Evolutionary conservation across 2,113 vertebrate genomes (phyloP).

Genomic region (Phycodurus eques): DNA sequence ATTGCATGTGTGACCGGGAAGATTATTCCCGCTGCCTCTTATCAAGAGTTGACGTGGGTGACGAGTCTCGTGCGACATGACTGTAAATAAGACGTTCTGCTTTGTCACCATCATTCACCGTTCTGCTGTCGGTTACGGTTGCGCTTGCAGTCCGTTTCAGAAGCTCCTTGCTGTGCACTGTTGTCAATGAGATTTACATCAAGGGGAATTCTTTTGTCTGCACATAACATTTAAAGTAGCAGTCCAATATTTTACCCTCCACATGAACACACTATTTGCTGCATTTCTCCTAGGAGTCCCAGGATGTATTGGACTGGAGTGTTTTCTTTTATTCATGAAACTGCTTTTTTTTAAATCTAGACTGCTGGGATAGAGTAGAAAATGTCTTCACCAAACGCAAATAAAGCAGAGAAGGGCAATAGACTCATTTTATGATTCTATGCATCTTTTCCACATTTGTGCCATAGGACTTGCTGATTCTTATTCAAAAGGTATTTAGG

Average conservation of each 20-base stretch:
- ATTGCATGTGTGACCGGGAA: neutral
- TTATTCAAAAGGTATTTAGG: slow-evolving; percentile 38
- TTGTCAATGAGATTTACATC: slow-evolving; percentile 34
- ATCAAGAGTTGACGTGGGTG: neutral
- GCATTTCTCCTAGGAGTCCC: slow-evolving; percentile 6
- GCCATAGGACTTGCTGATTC: slow-evolving; percentile 14
- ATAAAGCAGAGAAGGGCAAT: neutral
- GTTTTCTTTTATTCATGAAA: slow-evolving; percentile 3
- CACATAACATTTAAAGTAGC: slow-evolving; percentile 14
- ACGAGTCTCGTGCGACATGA: neutral
- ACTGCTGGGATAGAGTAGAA: slow-evolving; percentile 9
- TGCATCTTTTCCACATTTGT: neutral
- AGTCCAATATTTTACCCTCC: slow-evolving; percentile 6
- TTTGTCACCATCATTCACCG: neutral
- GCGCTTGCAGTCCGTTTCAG: slow-evolving; percentile 3
- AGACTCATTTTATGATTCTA: neutral
- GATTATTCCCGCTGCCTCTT: neutral
- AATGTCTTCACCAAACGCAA: neutral
- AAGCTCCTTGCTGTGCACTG: slow-evolving; percentile 14
- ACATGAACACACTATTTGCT: neutral
- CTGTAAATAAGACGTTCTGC: neutral
- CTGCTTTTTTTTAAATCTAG: neutral
- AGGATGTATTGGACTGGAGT: slow-evolving; percentile 2
- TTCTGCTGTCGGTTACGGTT: neutral
- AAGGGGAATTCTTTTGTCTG: neutral